Percentiles rank a stretch among this genome's conserved stretches.
Evolutionary conservation across 2,888 invertebrate genomes (phyloP).

Genomic region (Steinernema carpocapsae): DNA sequence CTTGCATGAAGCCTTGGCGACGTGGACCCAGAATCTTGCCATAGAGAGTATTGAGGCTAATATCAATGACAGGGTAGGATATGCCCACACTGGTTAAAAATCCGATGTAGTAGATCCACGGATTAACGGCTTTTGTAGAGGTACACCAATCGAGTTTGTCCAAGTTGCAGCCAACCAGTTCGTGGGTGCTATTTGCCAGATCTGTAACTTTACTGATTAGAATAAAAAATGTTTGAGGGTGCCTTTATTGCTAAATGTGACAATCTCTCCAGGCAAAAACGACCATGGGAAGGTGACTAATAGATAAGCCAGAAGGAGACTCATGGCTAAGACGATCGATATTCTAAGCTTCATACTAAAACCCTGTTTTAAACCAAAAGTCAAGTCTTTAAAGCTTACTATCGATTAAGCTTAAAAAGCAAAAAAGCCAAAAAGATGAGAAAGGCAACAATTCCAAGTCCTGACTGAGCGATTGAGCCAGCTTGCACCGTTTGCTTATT

Average conservation of each 20-base stretch:
- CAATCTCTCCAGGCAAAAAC: slow-evolving; percentile 46
- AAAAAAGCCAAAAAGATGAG: slow-evolving; percentile 65
- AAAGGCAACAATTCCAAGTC: neutral
- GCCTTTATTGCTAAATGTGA: slow-evolving; percentile 34
- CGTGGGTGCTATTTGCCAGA: neutral
- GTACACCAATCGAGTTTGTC: slow-evolving; percentile 43
- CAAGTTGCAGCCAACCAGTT: slow-evolving; percentile 37
- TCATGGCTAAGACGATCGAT: slow-evolving; percentile 24
- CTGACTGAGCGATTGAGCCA: neutral
- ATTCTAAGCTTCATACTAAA: slow-evolving; percentile 43
- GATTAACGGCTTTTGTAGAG: slow-evolving; percentile 36
- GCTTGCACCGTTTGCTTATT: neutral
- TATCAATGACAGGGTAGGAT: slow-evolving; percentile 43
- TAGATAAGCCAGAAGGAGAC: slow-evolving; percentile 48
- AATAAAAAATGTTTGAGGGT: slow-evolving; percentile 12
- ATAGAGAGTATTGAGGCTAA: slow-evolving; percentile 43
- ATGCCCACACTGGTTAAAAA: slow-evolving; percentile 42
- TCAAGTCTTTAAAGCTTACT: slow-evolving; percentile 39
- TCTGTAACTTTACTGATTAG: neutral
- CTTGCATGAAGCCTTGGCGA: slow-evolving; percentile 58
- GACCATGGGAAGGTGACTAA: slow-evolving; percentile 57
- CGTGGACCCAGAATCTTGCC: slow-evolving; percentile 43
- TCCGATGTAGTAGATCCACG: slow-evolving; percentile 41
- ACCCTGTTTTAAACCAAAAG: neutral
- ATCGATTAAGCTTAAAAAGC: slow-evolving; percentile 62